Evolutionary conservation across 2,113 vertebrate species (phyloP), one percentile per base, ranked within the genome.

Genomic region (Cichladusa arquata): DNA sequence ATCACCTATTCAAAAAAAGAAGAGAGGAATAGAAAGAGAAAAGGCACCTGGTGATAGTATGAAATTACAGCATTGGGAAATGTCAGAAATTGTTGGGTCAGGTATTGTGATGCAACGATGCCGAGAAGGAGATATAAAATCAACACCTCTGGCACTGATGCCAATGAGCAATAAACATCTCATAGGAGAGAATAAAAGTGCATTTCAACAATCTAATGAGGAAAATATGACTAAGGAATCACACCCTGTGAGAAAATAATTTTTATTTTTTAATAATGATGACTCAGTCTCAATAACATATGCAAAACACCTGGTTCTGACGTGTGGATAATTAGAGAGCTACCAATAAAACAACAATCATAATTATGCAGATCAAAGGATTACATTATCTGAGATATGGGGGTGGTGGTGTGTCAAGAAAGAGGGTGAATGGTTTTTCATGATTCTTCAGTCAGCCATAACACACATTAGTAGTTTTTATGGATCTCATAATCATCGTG

Each of bases 171-270:
- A 93, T 94, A 94, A 95, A 77, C 85, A 78, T 34, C 90, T 95
- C 94, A 86, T 81, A 78, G 31, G 38, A 79, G 42, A 92, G 90
- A 86, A 97, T 82, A 93, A 96, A 97, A 53, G 88, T 26, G 54
- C 54, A 81, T 95, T 96, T 96, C 95, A 94, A 82, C 86, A 92
- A 90, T 33, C 79, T 78, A 94, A 93, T 93, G 92, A 86, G 90
- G 94, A 92, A 95, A 93, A 94, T 90, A 88, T 97, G 96, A 97
- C 71, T 96, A 97, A 96, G 88, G 91, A 97, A 95, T 94, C 95
- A 96, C 96, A 78, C 96, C 95, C 96, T 90, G 76, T 96, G 95
- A 97, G 94, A 97, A 95, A 95, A 95, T 76, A 65, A 93, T 88
- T 90, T 48, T 70, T 73, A 79, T 36, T 94, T 96, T 96, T 92